Percentiles rank a stretch among this genome's conserved stretches.
Evolutionary conservation across 92 coral and sea anemone genomes (phyloP).

Genomic region (Porites divaricata): DNA sequence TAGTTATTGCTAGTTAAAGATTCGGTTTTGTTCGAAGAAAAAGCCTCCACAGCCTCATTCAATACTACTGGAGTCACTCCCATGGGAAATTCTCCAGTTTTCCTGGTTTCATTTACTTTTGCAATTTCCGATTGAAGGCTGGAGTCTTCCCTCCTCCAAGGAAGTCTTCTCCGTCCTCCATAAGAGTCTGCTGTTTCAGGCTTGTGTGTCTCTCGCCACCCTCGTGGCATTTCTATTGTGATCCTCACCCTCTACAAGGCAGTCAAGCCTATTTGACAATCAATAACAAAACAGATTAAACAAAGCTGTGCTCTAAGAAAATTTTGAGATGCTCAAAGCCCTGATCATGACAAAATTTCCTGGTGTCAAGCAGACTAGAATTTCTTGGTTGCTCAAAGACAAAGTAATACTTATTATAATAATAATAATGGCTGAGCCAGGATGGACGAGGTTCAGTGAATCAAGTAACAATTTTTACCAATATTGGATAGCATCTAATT

Average conservation of each 20-base stretch:
- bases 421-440: no score
- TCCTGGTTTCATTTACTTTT: neutral
- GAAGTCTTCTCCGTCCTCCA: slow-evolving; percentile 1
- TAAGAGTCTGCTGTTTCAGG: slow-evolving; percentile 18
- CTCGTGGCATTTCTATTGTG: slow-evolving; percentile 29
- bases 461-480: no score
- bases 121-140: neutral
- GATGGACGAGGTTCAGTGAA: no score
- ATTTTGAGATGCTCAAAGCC: no score
- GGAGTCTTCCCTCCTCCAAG: slow-evolving; percentile 12
- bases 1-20: neutral
- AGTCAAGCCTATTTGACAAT: neutral
- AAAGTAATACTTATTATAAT: no score
- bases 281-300: neutral
- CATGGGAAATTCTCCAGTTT: neutral
- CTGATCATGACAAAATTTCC: no score
- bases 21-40: slow-evolving; percentile 10
- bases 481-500: no score
- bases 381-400: no score
- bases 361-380: no score
- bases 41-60: neutral
- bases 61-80: neutral
- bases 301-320: no score
- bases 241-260: no score
- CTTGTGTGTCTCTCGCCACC: slow-evolving; percentile 14